Evolutionary conservation across 2,113 vertebrate species (phyloP), one percentile per base, ranked within the genome.

Genomic region (Myotis brandtii): DNA sequence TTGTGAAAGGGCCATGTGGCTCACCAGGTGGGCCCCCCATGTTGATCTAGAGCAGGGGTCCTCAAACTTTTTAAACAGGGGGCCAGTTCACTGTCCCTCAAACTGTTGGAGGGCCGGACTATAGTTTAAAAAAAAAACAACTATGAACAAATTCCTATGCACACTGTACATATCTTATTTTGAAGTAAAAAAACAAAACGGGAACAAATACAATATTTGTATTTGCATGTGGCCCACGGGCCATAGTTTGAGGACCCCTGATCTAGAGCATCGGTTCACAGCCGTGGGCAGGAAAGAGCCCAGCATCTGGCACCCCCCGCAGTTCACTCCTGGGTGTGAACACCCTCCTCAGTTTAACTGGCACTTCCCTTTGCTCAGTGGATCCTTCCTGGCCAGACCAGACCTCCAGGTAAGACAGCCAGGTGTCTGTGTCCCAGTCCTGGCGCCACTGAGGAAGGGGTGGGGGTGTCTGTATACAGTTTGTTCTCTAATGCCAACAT

Each of bases 221-320:
- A n/a, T n/a, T n/a, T n/a, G n/a, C n/a, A n/a, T n/a, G n/a, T n/a
- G n/a, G n/a, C n/a, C n/a, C n/a, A n/a, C n/a, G n/a, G n/a, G n/a
- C n/a, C n/a, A n/a, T n/a, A n/a, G n/a, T 40, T 40, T 40, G 40
- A 40, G 40, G 40, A 40, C 40, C 40, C 40, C 40, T n/a, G 52
- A 6, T 23, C 40, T 66, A 23, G 48, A 79, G 6, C 50, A 12
- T 0, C 12, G 30, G 40, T 32, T 23, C 52, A 1, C 27, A 52
- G 48, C n/a, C 43, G 0, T 1, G 27, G 27, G 40, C 48, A 25
- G 50, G 91, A 30, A 18, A 46, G 23, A n/a, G 23, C 48, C 66
- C 2, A 1, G 25, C 4, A 0, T 11, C n/a, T 0, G 0, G 18
- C 32, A 30, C 16, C 23, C 23, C 32, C 1, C 0, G 16, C 2